Percentiles rank a stretch among this genome's conserved stretches.
These are phyloP conservation scores for Scolopax mira DNA, from an alignment of 2,113 vertebrate species.

Conservation along the genomic window DNA sequence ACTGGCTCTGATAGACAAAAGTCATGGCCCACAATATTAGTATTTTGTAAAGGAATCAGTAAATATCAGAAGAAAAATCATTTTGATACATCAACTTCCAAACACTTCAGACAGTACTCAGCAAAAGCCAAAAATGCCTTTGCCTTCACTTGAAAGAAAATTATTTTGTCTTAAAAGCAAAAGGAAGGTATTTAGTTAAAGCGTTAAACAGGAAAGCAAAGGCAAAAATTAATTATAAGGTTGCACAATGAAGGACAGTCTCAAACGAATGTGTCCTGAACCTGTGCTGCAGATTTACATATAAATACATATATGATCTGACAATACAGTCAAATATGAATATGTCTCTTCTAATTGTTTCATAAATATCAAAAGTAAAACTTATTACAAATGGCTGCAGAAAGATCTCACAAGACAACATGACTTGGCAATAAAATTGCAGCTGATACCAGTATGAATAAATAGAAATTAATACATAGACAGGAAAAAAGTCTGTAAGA, in stretches of 20 bases:
- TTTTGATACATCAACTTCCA: rapidly evolving
- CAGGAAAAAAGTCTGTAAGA: not conserved
- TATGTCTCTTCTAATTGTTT: not conserved
- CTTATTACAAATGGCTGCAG: not conserved
- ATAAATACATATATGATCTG: not conserved
- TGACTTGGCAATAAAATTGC: not conserved
- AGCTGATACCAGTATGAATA: not conserved
- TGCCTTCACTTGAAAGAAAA: not conserved
- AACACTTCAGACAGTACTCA: not conserved
- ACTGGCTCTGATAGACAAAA: not conserved
- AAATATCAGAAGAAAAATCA: not conserved
- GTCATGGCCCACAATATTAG: not conserved
- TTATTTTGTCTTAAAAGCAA: not conserved
- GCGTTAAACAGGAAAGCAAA: not conserved
- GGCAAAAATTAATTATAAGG: not conserved
- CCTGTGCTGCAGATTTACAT: not conserved
- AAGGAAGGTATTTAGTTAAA: not conserved
- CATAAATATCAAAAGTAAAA: not conserved
- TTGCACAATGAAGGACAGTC: not conserved
- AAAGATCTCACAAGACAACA: not conserved
- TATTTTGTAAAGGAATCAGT: not conserved
- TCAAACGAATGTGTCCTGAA: not conserved
- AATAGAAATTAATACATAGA: not conserved
- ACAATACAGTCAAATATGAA: not conserved
- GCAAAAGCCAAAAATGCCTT: not conserved